Conservation (phyloP, 1,140 invertebrate genomes). For the Micrasema longulum region DNA sequence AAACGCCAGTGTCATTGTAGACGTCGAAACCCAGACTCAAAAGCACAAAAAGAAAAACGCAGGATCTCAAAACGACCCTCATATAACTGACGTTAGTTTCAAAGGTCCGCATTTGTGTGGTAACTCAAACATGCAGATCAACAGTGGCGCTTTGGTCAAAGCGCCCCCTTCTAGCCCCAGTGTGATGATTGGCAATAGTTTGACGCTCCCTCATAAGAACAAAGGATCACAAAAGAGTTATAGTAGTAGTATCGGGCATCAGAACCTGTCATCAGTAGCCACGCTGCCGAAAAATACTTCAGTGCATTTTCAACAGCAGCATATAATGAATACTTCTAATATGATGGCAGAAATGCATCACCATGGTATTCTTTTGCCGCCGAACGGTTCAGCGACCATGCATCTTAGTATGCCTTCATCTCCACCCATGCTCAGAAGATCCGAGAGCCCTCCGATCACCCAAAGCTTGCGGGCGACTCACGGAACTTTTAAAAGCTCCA, state of each 20-base stretch:
- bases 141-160: constrained; percentile 52
- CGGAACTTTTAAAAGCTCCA: constrained; percentile 63
- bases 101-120: constrained; percentile 63
- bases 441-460: constrained; percentile 54
- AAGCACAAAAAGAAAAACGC: constrained; percentile 57
- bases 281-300: constrained; percentile 65
- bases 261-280: constrained; percentile 63
- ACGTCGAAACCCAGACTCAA: constrained; percentile 76
- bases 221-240: constrained; percentile 63
- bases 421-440: constrained; percentile 58
- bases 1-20: constrained; percentile 80
- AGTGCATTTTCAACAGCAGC: constrained; percentile 54
- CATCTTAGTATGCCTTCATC: constrained; percentile 51
- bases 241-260: constrained; percentile 61
- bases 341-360: constrained; percentile 62
- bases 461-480: constrained; percentile 56
- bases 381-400: constrained; percentile 61
- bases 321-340: constrained; percentile 63
- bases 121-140: constrained; percentile 53
- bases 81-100: constrained; percentile 63
- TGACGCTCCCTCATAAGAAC: constrained; percentile 66
- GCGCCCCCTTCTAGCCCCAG: constrained; percentile 62
- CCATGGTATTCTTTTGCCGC: constrained; percentile 61
- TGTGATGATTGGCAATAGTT: constrained; percentile 63
- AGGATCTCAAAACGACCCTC: constrained; percentile 59